Percentiles rank a stretch among this genome's conserved stretches.
Evolutionary conservation across 2,113 vertebrate species (phyloP).

Genomic region (Zingel zingel): DNA sequence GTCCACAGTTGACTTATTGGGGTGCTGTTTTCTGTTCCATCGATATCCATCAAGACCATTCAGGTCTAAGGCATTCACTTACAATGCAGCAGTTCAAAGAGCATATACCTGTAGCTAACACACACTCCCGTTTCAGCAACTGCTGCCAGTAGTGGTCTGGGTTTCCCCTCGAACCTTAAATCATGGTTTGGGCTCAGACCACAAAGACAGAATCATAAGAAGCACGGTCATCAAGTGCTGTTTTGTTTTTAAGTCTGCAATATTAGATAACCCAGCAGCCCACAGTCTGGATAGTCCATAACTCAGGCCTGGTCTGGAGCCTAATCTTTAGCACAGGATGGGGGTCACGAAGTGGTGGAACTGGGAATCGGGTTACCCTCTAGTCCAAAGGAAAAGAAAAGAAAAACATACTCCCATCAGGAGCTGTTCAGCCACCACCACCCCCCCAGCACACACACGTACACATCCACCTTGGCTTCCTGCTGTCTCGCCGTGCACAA

Average conservation of each 20-base stretch:
- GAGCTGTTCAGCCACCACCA: slow-evolving; percentile 25
- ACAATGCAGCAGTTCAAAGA: slow-evolving; percentile 48
- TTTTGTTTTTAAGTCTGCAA: slow-evolving; percentile 47
- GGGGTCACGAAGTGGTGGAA: slow-evolving; percentile 56
- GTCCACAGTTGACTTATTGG: slow-evolving; percentile 33
- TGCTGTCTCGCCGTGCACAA: slow-evolving; percentile 72
- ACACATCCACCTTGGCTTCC: slow-evolving; percentile 70
- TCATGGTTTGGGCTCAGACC: slow-evolving; percentile 56
- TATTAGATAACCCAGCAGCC: slow-evolving; percentile 68
- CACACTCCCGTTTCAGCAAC: slow-evolving; percentile 63
- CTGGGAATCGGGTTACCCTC: slow-evolving; percentile 62
- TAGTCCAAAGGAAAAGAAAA: slow-evolving; percentile 63
- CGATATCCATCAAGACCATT: slow-evolving; percentile 41
- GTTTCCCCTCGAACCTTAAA: slow-evolving; percentile 64
- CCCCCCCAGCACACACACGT: neutral
- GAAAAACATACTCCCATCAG: slow-evolving; percentile 78
- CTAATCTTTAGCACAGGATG: slow-evolving; percentile 45
- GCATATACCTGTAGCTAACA: slow-evolving; percentile 53
- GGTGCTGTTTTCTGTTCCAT: slow-evolving; percentile 50
- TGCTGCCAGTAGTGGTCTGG: slow-evolving; percentile 50
- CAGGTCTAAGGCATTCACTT: slow-evolving; percentile 23
- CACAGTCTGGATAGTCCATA: slow-evolving; percentile 69
- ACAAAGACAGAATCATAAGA: slow-evolving; percentile 46
- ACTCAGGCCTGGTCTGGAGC: slow-evolving; percentile 55
- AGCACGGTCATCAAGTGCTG: slow-evolving; percentile 30